These are phyloP conservation scores for Rhincodon typus DNA, from an alignment of 2,797 vertebrate genomes.

Conservation along the genomic window DNA sequence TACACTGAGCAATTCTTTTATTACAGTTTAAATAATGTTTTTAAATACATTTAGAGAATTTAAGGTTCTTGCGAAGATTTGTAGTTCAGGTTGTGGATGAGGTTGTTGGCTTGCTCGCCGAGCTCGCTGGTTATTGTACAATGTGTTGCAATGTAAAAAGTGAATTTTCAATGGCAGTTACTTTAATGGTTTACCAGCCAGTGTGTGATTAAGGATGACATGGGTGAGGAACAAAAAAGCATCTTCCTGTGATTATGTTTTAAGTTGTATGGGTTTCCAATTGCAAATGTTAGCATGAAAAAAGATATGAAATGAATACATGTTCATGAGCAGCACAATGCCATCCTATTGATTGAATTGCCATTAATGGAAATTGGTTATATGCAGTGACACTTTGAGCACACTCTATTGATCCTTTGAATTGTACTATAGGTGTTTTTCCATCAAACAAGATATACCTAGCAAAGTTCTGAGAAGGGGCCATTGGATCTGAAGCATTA, in stretches of 20 bases:
- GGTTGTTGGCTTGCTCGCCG: too few relatives aligned
- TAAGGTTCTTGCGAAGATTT: too few relatives aligned
- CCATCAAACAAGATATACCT: neutral
- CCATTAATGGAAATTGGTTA: neutral
- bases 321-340: neutral
- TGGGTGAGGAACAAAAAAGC: neutral
- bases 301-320: neutral
- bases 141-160: neutral
- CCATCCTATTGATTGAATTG: neutral
- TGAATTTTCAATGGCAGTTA: neutral
- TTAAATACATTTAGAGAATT: neutral
- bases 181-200: neutral
- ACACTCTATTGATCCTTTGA: neutral
- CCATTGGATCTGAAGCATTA: too few relatives aligned
- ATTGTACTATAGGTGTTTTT: neutral
- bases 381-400: neutral
- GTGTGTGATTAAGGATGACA: neutral
- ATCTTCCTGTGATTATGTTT: neutral
- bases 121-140: too few relatives aligned
- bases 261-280: neutral
- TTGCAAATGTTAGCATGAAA: neutral
- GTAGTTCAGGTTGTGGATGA: too few relatives aligned
- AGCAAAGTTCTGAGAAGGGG: too few relatives aligned
- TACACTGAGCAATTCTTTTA: neutral
- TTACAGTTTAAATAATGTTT: neutral